Conservation (phyloP, 2,797 vertebrate species). For the Sebastiscus albofasciatus region DNA sequence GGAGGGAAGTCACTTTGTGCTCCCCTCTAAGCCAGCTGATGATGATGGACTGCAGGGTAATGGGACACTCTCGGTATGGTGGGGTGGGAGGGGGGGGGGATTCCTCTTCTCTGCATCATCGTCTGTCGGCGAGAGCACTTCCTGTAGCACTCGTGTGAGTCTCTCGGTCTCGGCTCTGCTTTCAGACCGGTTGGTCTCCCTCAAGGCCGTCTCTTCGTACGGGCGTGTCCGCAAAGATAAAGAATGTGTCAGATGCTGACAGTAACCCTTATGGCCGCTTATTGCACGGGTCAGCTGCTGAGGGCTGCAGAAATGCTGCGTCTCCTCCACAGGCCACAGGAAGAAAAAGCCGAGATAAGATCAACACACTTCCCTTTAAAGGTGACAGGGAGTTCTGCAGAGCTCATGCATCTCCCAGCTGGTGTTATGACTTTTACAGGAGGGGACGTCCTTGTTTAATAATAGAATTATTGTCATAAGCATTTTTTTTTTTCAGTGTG, state of each 20-base stretch:
- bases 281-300: conserved; percentile 61
- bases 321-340: conserved; percentile 26
- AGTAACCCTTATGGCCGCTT: conserved; percentile 12
- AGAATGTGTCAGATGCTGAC: conserved; percentile 49
- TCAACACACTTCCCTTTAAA: conserved; percentile 22
- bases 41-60: conserved; percentile 62
- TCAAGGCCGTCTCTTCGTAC: not conserved
- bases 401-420: conserved; percentile 16
- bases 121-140: conserved; percentile 13
- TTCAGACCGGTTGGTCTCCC: not conserved
- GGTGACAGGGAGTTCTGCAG: conserved; percentile 4
- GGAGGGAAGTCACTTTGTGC: conserved; percentile 22
- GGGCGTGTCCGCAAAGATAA: conserved; percentile 32
- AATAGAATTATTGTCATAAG: conserved; percentile 3
- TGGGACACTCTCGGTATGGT: conserved; percentile 23
- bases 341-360: conserved; percentile 22
- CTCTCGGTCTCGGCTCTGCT: not conserved
- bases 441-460: conserved; percentile 12
- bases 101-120: conserved; percentile 54
- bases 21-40: conserved; percentile 28
- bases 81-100: conserved; percentile 9
- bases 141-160: not conserved
- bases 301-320: conserved; percentile 30
- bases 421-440: conserved; percentile 1
- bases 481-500: not conserved